Base-by-base conservation (phyloP, 2,797 vertebrate species). In the Sebastes taczanowskii region DNA sequence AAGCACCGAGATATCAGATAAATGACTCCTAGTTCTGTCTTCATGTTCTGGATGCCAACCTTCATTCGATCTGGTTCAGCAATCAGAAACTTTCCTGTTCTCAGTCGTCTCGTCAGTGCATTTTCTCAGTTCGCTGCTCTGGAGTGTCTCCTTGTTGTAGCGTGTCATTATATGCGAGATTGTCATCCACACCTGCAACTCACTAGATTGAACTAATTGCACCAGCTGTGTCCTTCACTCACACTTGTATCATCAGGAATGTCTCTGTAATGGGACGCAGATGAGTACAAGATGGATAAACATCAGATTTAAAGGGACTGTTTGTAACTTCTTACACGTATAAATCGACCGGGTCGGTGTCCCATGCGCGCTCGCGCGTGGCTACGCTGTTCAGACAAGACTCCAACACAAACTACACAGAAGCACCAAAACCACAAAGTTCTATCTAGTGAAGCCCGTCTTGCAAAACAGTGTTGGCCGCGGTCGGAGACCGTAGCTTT, bases 91-190 rank as follows among this genome's bases (percentile, higher is more conserved):
- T 68, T 81, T 74, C 13, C 55, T 38, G n/a, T 46, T 86, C 80
- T 67, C 78, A 77, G 49, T 75, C 46, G 53, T 78, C 71, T 65
- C 77, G 83, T 82, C 59, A 32, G n/a, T 74, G 62, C 68, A 59
- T 79, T 80, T 90, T 78, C 67, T 79, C 81, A 67, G 70, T 71
- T 76, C 23, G 13, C 59, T 59, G 72, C 77, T 56, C 56, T 23
- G 29, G 64, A 79, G 69, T 38, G 6, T 69, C 55, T 74, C 59
- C 1, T 4, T 32, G 63, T 60, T 77, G 46, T 20, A 30, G 23
- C n/a, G 38, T 58, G 79, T 78, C 67, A 84, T 90, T 83, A 78
- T 82, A 78, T 86, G 77, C 38, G 78, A 80, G 82, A 70, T 11
- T 67, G 65, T 81, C 70, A 77, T 64, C 52, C 29, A 71, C 80